Conservation (phyloP, 1,140 invertebrate species). For the Yoshiicerus persimilis region DNA sequence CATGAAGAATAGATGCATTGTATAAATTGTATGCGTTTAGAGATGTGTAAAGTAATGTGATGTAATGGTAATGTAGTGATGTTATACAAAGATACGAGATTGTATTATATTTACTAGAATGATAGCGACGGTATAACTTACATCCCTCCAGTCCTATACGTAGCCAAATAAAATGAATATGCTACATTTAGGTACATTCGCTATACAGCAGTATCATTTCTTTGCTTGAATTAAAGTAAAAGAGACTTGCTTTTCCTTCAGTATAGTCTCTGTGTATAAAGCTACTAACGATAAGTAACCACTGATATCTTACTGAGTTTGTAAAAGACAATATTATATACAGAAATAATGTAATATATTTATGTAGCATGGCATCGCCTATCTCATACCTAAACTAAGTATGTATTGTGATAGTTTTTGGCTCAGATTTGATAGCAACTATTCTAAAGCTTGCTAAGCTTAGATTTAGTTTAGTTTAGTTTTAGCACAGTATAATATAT, state of each 20-base stretch:
- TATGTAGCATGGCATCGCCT: background rate
- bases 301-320: background rate
- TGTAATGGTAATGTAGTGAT: conserved; percentile 19
- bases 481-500: conserved; percentile 11
- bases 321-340: background rate
- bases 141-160: background rate
- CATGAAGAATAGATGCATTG: conserved; percentile 15
- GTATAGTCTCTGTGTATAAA: background rate
- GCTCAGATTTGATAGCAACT: background rate
- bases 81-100: conserved; percentile 13
- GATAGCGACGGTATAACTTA: background rate
- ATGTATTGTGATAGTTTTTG: conserved; percentile 12
- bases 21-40: conserved; percentile 18
- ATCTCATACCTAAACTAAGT: background rate
- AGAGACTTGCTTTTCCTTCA: background rate
- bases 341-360: background rate
- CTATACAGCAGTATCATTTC: background rate
- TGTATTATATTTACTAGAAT: background rate
- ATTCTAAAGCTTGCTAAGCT: background rate
- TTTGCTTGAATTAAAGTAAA: conserved; percentile 11
- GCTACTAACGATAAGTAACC: background rate
- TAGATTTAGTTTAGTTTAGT: background rate
- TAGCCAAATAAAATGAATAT: background rate
- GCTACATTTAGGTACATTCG: background rate
- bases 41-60: conserved; percentile 20